Base-by-base conservation (phyloP, 92 coral and sea anemone genomes). In the Porites divaricata region DNA sequence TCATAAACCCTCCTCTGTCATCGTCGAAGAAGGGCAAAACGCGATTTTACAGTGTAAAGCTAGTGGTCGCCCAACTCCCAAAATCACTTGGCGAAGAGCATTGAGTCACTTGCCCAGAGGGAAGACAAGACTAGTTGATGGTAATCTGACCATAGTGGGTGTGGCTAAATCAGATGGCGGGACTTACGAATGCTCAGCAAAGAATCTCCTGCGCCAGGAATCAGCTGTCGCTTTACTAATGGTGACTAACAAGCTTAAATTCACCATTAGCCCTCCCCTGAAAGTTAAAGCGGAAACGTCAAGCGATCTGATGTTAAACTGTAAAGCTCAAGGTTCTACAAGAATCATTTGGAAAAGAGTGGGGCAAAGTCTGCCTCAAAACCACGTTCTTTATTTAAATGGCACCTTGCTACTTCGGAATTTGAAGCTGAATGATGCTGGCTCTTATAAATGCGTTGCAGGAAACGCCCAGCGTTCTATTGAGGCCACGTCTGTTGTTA, bases 391-490 rank as follows among this genome's bases (percentile, higher is more conserved):
- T 17, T 83, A 81, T 26, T 16, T 79, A 24, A 88, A 87, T 57
- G 91, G 91, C 73, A 81, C 91, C 19, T 74, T 87, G 13, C 45
- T 87, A 5, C 84, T 81, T 1, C 20, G 58, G 9, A 81, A 8
- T 8, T 13, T 82, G 9, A 9, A 24, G 12, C 0, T 26, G 6
- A 49, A 50, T 19, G 79, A 88, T 61, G 41, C 62, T 22, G 91
- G 91, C 12, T 10, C 49, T 8, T 92, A 92, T 72, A 78, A 74
- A 65, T 91, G 89, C 77, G 85, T 58, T 20, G 92, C 83, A 54
- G 70, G 59, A 80, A 70, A 73, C 61, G 75, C 49, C 75, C 89
- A 65, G n/a, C 80, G 84, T 65, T 59, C 62, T 22, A 63, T 83
- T 52, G 74, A 88, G 75, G 88, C 69, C 58, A 74, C 41, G 58